A percentile compares a stretch with the other conserved stretches of the same genome.
Conservation (phyloP, 2,888 invertebrate genomes). For the Macrophya annulata region DNA sequence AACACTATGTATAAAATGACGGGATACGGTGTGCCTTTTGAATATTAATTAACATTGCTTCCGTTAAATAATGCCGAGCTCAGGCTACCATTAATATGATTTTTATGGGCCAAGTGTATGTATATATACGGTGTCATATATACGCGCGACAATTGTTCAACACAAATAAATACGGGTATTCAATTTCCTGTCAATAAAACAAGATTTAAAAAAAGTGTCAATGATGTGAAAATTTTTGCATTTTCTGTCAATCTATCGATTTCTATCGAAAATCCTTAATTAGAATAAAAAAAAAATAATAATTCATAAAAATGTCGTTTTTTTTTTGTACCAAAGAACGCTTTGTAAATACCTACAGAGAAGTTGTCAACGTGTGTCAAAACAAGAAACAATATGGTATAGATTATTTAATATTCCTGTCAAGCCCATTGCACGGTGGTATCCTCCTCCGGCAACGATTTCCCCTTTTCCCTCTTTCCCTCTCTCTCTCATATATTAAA, state of each 20-base stretch:
- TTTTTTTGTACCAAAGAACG: background rate
- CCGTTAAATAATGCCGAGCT: slow-evolving; percentile 29
- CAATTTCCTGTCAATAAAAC: background rate
- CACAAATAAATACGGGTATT: background rate
- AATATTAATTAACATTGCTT: slow-evolving; percentile 34
- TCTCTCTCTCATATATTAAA: background rate
- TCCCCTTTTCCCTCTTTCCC: background rate
- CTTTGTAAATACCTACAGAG: background rate
- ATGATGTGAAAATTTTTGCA: too few relatives aligned
- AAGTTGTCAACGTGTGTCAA: slow-evolving; percentile 21
- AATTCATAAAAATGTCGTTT: background rate
- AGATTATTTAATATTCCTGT: slow-evolving; percentile 31
- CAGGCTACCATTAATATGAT: background rate
- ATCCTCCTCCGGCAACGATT: background rate
- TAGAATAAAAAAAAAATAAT: background rate
- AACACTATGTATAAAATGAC: slow-evolving; percentile 21
- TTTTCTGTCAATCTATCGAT: too few relatives aligned
- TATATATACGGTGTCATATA: background rate
- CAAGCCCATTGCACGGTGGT: slow-evolving; percentile 11
- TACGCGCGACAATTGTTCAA: background rate
- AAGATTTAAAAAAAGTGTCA: background rate
- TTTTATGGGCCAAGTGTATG: background rate
- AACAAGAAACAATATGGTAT: slow-evolving; percentile 28
- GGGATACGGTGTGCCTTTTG: slow-evolving; percentile 3
- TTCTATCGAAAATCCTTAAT: too few relatives aligned